Evolutionary conservation across 2,113 vertebrate genomes (phyloP).

Genomic region (Cnemophilus loriae): DNA sequence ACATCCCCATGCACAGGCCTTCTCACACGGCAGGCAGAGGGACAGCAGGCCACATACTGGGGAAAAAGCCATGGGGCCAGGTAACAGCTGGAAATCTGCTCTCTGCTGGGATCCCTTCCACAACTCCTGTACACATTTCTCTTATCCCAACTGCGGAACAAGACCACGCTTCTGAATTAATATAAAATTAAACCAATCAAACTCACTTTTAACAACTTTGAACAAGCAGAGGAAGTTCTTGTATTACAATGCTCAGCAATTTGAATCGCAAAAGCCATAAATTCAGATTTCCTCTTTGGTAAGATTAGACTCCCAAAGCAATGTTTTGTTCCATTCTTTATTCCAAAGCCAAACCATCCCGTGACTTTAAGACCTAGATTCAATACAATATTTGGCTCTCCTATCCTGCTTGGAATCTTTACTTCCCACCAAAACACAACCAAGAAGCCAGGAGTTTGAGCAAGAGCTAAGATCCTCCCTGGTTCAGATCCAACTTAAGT

Average conservation of each 20-base stretch:
- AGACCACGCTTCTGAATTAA: background rate
- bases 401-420: background rate
- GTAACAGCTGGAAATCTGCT: background rate
- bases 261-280: background rate
- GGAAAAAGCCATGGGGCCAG: background rate
- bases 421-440: background rate
- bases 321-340: background rate
- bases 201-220: background rate
- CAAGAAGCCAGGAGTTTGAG: background rate
- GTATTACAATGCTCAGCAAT: background rate
- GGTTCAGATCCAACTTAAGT: background rate
- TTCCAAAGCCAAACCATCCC: background rate
- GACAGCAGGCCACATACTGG: background rate
- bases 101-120: background rate
- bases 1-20: background rate
- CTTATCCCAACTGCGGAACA: background rate
- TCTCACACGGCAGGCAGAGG: background rate
- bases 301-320: background rate
- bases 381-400: background rate
- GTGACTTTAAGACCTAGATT: background rate
- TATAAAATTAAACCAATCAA: background rate
- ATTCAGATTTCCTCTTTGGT: background rate
- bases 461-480: background rate
- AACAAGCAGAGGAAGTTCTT: constrained; percentile 6
- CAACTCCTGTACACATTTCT: background rate